These are phyloP conservation scores for Chrysolina haemoptera DNA, from an alignment of 2,888 invertebrate genomes.

Conservation along the genomic window DNA sequence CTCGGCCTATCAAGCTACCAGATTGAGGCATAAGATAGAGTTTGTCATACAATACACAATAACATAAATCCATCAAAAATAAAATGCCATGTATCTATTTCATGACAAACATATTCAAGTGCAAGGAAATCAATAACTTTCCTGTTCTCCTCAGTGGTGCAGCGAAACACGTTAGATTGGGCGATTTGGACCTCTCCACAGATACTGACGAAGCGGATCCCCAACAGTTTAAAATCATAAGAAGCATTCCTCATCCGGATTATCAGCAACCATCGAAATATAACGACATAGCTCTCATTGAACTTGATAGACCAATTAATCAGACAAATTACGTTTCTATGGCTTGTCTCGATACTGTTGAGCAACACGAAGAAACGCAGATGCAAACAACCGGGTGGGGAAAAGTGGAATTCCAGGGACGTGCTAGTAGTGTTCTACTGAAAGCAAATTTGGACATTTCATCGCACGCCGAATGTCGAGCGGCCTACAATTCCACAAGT, in stretches of 20 bases:
- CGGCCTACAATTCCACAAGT: background rate
- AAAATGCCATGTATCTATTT: too few species aligned
- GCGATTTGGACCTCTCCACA: conserved; percentile 66
- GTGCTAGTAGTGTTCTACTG: conserved; percentile 28
- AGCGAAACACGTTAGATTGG: conserved; percentile 53
- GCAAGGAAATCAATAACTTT: too few species aligned
- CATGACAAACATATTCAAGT: too few species aligned
- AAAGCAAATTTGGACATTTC: conserved; percentile 23
- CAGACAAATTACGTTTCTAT: conserved; percentile 68
- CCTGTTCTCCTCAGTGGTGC: conserved; percentile 42
- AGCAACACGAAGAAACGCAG: conserved; percentile 38
- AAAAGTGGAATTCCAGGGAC: conserved; percentile 24
- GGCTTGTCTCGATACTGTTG: conserved; percentile 66
- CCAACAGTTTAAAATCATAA: conserved; percentile 57
- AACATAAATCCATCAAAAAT: too few species aligned
- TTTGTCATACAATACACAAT: too few species aligned
- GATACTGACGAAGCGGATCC: conserved; percentile 65
- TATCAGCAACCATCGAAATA: conserved; percentile 67
- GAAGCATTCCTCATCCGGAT: conserved; percentile 65
- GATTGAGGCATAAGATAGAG: too few species aligned
- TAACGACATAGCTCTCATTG: conserved; percentile 71
- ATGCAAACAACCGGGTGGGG: conserved; percentile 63
- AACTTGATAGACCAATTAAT: conserved; percentile 62
- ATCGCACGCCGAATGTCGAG: background rate
- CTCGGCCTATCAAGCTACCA: too few species aligned